Base-by-base conservation (phyloP, 1,140 invertebrate genomes). In the Drosophila quadrilineata region DNA sequence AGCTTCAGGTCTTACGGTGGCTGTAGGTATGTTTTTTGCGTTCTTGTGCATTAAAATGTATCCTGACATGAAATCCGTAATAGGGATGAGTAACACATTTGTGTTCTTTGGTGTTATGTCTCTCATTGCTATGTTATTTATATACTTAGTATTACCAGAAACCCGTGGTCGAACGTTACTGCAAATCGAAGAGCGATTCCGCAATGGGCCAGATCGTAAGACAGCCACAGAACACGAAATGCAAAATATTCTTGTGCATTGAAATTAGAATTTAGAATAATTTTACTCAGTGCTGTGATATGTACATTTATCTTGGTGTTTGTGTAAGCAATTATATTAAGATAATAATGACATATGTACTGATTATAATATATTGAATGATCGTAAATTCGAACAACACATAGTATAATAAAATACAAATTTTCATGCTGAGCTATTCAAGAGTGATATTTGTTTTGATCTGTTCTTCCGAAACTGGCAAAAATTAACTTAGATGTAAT, bases 31-130 rank as follows among this genome's bases (percentile, higher is more conserved):
- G 89, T 87, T 93, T 0, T 94, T 94, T 75, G 94, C 93, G 19
- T 96, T 96, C 69, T 74, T 94, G 3, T 92, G 93, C 3, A 93
- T 96, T 2, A 96, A 96, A 82, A 92, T 92, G 3, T 96, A 95
- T 89, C 92, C 93, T 0, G 87, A 91, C 1, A 88, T 94, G 76
- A 87, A 92, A n/a, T 12, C 75, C 0, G 12, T 57, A 1, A 90
- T 96, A 58, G 93, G 93, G 2, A 90, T 91, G 40, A 89, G 91
- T 21, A 93, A 92, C 0, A 92, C 93, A 0, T 97, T 96, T 76
- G 93, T 93, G 50, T 91, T 96, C 56, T 97, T 95, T 88, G 92
- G 93, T 0, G 82, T 90, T 0, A 86, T 95, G 24, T 93, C 95
- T 0, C 70, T 94, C 0, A 2, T 94, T 0, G 95, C 94, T 0